Base-by-base conservation (phyloP, 1,140 invertebrate species). In the Philopotamus ludificatus region DNA sequence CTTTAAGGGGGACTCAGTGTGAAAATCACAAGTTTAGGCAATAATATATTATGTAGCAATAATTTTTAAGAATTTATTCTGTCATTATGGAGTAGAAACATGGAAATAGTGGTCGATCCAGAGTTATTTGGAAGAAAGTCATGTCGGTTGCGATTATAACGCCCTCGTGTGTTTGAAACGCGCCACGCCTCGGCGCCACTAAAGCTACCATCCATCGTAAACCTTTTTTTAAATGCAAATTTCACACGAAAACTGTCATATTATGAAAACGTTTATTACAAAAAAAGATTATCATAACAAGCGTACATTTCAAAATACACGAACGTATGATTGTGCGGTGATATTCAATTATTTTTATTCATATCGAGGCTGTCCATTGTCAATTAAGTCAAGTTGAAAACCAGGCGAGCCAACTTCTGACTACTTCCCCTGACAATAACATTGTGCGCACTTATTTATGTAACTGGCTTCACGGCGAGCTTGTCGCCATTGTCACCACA, bases 91-190 rank as follows among this genome's bases (percentile, higher is more conserved):
- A 12, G 28, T 34, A 34, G 28, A 7, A 7, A 34, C 12, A 34
- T 12, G 28, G 12, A 4, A 34, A 34, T 34, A 7, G 28, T 34
- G 4, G 12, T 34, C 12, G 28, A 34, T 34, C 12, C 12, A 34
- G 28, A 34, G 28, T 12, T 34, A 34, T 34, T 34, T 34, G 4
- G 4, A 12, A 34, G 28, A 34, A 34, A 34, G 28, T 15, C 25
- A 20, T 18, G 49, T 22, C 49, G 22, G 49, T n/a, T 51, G 49
- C 22, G 49, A 51, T 51, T 22, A 25, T 51, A 3, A n/a, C 49
- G 49, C 49, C 49, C 49, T 21, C 49, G 22, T 25, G 22, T 51
- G 16, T 15, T 25, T 10, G 18, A 51, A 15, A 51, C 49, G 49
- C 49, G 49, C 28, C 28, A 12, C 49, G 18, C 20, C 49, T 51